phyloP scores from a whole-genome alignment of 1,140 invertebrate species.

The Mactra quadrangularis region DNA sequence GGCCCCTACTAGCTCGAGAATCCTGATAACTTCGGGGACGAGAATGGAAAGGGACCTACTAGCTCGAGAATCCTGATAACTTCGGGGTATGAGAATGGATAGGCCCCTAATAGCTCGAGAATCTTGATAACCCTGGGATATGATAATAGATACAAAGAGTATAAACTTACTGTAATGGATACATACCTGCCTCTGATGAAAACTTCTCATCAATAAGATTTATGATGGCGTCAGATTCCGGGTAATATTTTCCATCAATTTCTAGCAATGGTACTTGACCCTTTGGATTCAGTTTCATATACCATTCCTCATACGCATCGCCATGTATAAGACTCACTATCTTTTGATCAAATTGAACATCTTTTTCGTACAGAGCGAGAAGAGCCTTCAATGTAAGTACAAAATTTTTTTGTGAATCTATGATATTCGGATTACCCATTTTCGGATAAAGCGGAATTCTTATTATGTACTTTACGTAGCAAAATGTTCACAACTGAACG shows the following conservation, averaged over 20 bases:
- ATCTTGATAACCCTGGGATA: too few species aligned
- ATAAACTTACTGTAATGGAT: not conserved
- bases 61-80: too few species aligned
- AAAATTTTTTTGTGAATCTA: not conserved
- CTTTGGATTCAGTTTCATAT: slow-evolving; percentile 22
- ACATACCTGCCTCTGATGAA: not conserved
- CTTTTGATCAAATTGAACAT: not conserved
- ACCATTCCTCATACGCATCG: slow-evolving; percentile 26
- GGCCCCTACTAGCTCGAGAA: too few species aligned
- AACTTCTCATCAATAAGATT: slow-evolving; percentile 33
- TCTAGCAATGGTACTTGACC: slow-evolving; percentile 27
- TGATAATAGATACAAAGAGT: not conserved
- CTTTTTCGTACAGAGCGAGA: slow-evolving; percentile 33
- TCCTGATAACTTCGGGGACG: not conserved
- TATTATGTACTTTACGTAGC: not conserved
- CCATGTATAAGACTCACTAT: not conserved
- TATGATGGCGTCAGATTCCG: slow-evolving; percentile 41
- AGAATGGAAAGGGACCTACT: not conserved
- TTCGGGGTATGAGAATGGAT: not conserved
- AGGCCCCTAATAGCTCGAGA: not conserved
- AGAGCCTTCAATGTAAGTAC: slow-evolving; percentile 10
- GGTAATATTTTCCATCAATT: not conserved
- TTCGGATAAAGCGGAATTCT: not conserved
- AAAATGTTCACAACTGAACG: not conserved
- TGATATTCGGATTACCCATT: not conserved